phyloP scores from a whole-genome alignment of 2,797 vertebrate genomes.

The Helarctos malayanus region DNA sequence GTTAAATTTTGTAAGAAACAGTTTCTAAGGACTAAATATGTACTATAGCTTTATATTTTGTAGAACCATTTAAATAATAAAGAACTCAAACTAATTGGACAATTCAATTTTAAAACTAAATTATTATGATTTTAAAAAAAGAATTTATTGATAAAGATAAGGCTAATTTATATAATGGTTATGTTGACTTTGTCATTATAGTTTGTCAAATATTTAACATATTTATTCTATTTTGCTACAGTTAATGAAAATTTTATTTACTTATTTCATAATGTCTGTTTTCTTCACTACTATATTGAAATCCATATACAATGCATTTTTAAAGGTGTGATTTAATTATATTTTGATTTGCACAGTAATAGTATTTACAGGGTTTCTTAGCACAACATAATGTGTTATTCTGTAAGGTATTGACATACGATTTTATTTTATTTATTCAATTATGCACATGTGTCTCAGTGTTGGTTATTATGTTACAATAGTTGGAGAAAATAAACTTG shows the following conservation, averaged over 20 bases:
- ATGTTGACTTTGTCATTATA: neutral
- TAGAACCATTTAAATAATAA: neutral
- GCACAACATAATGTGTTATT: neutral
- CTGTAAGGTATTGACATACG: neutral
- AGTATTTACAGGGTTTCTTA: slow-evolving; percentile 30
- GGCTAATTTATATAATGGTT: neutral
- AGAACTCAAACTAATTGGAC: neutral
- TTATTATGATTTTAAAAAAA: neutral
- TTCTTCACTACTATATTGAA: slow-evolving; percentile 41
- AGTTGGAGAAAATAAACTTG: slow-evolving; percentile 13
- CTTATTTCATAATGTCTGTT: slow-evolving; percentile 22
- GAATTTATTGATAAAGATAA: neutral
- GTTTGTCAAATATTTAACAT: slow-evolving; percentile 42
- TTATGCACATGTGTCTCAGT: neutral
- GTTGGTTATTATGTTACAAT: neutral
- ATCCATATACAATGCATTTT: neutral
- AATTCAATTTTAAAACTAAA: slow-evolving; percentile 24
- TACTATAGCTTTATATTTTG: neutral
- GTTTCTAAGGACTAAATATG: neutral
- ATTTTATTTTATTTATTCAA: slow-evolving; percentile 62
- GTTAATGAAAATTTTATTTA: slow-evolving; percentile 51
- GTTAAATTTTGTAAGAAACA: neutral
- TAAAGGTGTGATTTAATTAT: neutral
- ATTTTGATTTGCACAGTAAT: slow-evolving; percentile 44
- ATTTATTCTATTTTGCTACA: neutral